Percentiles rank a stretch among this genome's conserved stretches.
These are phyloP conservation scores for Macroramphosus scolopax DNA, from an alignment of 2,797 vertebrate genomes.

Conservation along the genomic window DNA sequence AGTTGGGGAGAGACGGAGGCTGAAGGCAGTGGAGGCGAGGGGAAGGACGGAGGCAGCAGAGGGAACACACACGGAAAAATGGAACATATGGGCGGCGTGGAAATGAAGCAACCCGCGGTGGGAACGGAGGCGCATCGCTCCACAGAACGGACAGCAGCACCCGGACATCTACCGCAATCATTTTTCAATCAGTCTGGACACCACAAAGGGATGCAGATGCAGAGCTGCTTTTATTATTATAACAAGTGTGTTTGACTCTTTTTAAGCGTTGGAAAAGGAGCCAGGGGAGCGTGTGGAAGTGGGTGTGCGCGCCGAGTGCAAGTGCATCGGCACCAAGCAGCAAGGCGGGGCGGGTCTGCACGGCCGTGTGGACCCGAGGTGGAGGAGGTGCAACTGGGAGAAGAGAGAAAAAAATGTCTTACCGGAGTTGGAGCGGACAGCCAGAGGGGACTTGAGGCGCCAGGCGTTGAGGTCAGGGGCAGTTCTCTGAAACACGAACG, in stretches of 20 bases:
- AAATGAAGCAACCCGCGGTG: constrained; percentile 22
- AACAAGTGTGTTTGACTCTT: constrained; percentile 29
- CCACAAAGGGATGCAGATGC: too few relatives aligned
- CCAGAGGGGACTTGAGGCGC: constrained; percentile 85
- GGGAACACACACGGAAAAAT: constrained; percentile 37
- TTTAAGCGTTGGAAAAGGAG: constrained; percentile 25
- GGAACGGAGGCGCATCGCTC: constrained; percentile 36
- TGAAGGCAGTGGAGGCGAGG: constrained; percentile 75
- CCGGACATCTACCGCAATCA: constrained; percentile 36
- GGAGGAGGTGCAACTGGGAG: constrained; percentile 45
- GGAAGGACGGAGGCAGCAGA: constrained; percentile 71
- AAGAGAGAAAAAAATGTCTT: constrained; percentile 69
- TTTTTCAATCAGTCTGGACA: too few relatives aligned
- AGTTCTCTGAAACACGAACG: constrained; percentile 87
- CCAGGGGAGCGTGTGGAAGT: constrained; percentile 34
- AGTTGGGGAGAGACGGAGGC: constrained; percentile 82
- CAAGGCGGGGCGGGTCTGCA: constrained; percentile 62
- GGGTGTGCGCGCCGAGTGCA: constrained; percentile 45
- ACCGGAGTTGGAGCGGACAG: constrained; percentile 84
- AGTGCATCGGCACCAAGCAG: constrained; percentile 49
- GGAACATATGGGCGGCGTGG: constrained; percentile 29
- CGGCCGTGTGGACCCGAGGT: constrained; percentile 40
- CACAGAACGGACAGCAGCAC: constrained; percentile 30
- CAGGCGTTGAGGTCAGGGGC: constrained; percentile 85
- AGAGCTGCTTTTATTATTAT: constrained; percentile 15